Base-by-base conservation (phyloP, 2,888 invertebrate species). In the Temnothorax rugatulus region DNA sequence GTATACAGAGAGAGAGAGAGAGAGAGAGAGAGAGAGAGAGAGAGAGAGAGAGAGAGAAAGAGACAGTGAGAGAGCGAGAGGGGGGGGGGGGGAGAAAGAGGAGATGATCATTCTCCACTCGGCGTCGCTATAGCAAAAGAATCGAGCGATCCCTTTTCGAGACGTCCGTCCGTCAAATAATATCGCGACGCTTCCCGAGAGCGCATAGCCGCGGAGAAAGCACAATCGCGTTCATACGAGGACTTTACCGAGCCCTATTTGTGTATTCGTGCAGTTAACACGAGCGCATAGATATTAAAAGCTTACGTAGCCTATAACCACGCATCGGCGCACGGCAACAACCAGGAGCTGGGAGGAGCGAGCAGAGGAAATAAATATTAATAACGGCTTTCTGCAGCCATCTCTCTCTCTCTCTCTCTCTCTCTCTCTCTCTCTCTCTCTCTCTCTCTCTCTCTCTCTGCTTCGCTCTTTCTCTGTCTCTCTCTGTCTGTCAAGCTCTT, bases 301-400 rank as follows among this genome's bases (percentile, higher is more conserved):
- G 86, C 77, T 83, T 63, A 69, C 61, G 84, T 57, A 83, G 84
- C 61, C 84, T 79, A 68, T 81, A 83, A 76, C 63, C 73, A 83
- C 74, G 85, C 85, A 85, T 85, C 82, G 57, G 86, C 85, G 88
- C 86, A 87, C 86, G 79, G 88, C 86, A 90, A 89, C 90, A 88
- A 90, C 87, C 88, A 85, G 85, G 87, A 86, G 86, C 71, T 73
- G 86, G 86, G 87, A 86, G 87, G 86, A 87, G 88, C 86, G 86
- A 86, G 85, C 86, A 86, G 89, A 81, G 89, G 88, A 91, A 92
- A 92, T 92, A 93, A 92, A 92, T 92, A 92, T 93, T 92, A 93
- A 93, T 93, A 93, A 93, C 89, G 88, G 89, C 88, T 85, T 83
- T 74, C 63, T 75, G 82, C 87, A 81, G 85, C 82, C 44, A 44